phyloP scores from a whole-genome alignment of 1,140 invertebrate species.

The Chironomus tepperi region DNA sequence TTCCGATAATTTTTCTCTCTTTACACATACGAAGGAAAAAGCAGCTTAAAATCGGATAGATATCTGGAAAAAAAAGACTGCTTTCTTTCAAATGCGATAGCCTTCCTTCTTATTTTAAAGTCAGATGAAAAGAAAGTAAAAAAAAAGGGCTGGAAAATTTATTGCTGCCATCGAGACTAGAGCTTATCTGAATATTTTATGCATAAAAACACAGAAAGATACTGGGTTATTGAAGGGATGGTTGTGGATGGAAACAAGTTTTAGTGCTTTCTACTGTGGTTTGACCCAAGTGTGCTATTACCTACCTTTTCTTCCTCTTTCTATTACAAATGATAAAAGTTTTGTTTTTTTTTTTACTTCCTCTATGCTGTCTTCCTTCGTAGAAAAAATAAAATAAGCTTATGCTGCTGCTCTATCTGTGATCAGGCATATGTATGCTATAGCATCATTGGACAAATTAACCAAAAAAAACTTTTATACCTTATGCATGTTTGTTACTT shows the following conservation, averaged over 20 bases:
- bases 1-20: not conserved
- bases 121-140: not conserved
- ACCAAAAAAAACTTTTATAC: not conserved
- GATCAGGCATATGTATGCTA: no score
- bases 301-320: not conserved
- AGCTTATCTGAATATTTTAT: conserved; percentile 14
- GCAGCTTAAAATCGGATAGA: no score
- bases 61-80: no score
- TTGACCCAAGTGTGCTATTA: conserved; percentile 6
- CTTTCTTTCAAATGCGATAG: no score
- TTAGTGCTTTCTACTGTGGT: conserved; percentile 5
- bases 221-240: not conserved
- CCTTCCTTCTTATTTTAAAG: not conserved
- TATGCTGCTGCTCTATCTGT: no score
- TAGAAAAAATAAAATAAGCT: no score
- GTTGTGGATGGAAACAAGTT: not conserved
- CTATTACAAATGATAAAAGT: not conserved
- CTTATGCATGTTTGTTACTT: no score
- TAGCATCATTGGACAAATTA: not conserved
- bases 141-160: not conserved
- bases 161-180: conserved; percentile 1
- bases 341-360: not conserved
- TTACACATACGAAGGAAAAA: not conserved
- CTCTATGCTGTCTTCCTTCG: no score
- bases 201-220: not conserved